phyloP scores from a whole-genome alignment of 2,888 invertebrate species.

The Ichneumon xanthorius region DNA sequence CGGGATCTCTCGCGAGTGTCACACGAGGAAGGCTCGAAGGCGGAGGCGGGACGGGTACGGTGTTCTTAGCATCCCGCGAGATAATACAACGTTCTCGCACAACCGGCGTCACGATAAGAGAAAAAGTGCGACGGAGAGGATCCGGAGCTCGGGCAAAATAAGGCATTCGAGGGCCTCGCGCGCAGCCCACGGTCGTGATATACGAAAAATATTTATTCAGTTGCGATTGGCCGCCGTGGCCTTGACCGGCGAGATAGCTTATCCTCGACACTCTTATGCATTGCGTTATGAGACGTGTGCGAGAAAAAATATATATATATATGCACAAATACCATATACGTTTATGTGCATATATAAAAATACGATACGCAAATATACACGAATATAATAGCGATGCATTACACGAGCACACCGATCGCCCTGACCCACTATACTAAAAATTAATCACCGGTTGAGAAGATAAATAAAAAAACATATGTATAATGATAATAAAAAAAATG shows the following conservation, averaged over 20 bases:
- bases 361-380: background rate
- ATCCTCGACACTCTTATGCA: constrained; percentile 33
- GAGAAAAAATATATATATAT: background rate
- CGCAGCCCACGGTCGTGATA: constrained; percentile 23
- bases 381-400: constrained; percentile 10
- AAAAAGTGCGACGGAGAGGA: constrained; percentile 7
- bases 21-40: background rate
- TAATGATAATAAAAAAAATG: constrained; percentile 9
- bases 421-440: constrained; percentile 54
- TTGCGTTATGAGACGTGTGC: constrained; percentile 11
- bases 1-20: background rate
- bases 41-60: background rate
- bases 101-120: constrained; percentile 17
- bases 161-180: constrained; percentile 1
- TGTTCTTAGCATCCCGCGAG: constrained; percentile 17
- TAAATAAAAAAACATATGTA: background rate
- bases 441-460: constrained; percentile 15
- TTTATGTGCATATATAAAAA: background rate
- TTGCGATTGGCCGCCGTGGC: constrained; percentile 54
- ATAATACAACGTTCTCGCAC: constrained; percentile 15
- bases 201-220: constrained; percentile 66
- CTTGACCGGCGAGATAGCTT: constrained; percentile 66
- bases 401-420: constrained; percentile 15
- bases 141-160: constrained; percentile 38
- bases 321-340: background rate